phyloP scores from a whole-genome alignment of 2,888 invertebrate species.

The Sarcophaga caerulescens region DNA sequence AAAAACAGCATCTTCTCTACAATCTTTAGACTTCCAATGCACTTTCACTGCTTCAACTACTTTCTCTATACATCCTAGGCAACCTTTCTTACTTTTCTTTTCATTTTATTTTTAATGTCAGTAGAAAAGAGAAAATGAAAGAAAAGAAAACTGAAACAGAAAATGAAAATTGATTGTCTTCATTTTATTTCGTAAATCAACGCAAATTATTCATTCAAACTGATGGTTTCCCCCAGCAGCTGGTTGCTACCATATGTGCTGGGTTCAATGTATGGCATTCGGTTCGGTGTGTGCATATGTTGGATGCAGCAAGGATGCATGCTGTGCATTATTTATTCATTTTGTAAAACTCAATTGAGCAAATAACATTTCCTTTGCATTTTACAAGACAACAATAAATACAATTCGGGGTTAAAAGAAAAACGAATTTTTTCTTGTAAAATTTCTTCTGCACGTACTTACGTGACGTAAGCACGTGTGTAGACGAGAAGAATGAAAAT shows the following conservation, averaged over 20 bases:
- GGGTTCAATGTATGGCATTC: background rate
- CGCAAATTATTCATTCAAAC: slow-evolving; percentile 36
- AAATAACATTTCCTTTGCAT: slow-evolving; percentile 29
- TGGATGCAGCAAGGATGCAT: background rate
- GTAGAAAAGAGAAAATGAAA: background rate
- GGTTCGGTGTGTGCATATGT: background rate
- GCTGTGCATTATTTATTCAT: slow-evolving; percentile 40
- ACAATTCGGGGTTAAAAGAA: background rate
- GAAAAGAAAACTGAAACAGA: background rate
- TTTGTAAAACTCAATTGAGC: slow-evolving; percentile 33
- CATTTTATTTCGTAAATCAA: slow-evolving; percentile 33
- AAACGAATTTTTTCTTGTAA: no score
- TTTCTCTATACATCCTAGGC: no score
- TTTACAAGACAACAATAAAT: slow-evolving; percentile 1
- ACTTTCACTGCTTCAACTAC: no score
- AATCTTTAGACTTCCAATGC: no score
- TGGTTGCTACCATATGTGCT: background rate
- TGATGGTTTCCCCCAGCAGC: background rate
- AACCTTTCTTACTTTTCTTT: background rate
- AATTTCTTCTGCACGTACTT: no score
- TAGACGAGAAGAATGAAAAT: no score
- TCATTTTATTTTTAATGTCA: background rate
- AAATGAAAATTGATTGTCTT: slow-evolving; percentile 6
- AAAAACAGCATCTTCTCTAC: no score
- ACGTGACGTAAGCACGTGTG: no score